Base-by-base conservation (phyloP, 2,888 invertebrate species). In the Pyrrhia umbra region DNA sequence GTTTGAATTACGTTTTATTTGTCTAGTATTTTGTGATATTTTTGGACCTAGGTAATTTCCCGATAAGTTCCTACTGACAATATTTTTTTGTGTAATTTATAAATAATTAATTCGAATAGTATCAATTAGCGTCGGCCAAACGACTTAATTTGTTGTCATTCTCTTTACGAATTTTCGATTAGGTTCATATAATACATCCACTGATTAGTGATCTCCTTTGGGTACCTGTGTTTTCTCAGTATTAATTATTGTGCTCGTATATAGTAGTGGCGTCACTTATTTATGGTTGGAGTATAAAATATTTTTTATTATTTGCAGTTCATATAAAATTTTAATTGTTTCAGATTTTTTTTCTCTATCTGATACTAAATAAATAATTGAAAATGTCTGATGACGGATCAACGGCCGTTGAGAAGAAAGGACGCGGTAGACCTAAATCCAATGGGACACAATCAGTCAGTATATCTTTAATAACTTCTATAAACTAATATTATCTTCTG, bases 321-420 rank as follows among this genome's bases (percentile, higher is more conserved):
- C 8, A 30, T 13, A 10, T 30, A 30, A 13, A n/a, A 37, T 63
- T 55, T 63, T 30, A 63, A 70, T 63, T 68, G 68, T 90, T 89
- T 75, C 85, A 92, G 91, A 82, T 79, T 82, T 79, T 82, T 70
- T 76, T 76, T 78, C 71, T 68, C 20, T 83, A 85, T 82, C 74
- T 81, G 74, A 77, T 77, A 74, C 79, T 50, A 50, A 61, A 80
- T 50, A 50, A 61, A 80, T 84, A 83, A 57, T 78, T 69, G 75
- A 85, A 85, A 86, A 95, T 95, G 95, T 95, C 95, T 89, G 95
- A 95, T 89, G 95, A 95, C 85, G 95, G 95, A 62, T 92, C 95
- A 80, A 92, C 95, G 75, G 90, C 87, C 65, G 95, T 95, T 58
- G 95, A 95, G 89, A 95, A 95, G 90, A 95, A 95, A 84, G 95